Evolutionary conservation across 2,797 vertebrate species (phyloP).

Genomic region (Decapterus maruadsi): DNA sequence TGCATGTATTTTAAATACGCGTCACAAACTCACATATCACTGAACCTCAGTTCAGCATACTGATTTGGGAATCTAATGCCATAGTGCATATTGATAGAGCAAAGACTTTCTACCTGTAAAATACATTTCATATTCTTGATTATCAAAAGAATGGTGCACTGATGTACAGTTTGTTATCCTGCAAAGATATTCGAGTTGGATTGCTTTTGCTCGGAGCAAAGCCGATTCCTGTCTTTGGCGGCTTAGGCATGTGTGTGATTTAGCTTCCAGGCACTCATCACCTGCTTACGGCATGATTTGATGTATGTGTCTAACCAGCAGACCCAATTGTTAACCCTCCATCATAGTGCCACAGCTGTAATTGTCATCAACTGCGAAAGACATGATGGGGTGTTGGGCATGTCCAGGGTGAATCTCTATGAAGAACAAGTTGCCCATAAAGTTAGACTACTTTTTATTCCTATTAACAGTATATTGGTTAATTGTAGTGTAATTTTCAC

Average conservation of each 20-base stretch:
- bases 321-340: slow-evolving; percentile 24
- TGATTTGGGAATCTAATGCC: not conserved
- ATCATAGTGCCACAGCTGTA: slow-evolving; percentile 61
- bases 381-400: slow-evolving; percentile 34
- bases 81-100: not conserved
- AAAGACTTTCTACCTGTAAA: not conserved
- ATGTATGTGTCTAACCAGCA: slow-evolving; percentile 44
- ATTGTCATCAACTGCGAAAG: slow-evolving; percentile 55
- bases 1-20: slow-evolving; percentile 16
- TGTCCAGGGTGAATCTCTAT: slow-evolving; percentile 15
- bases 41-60: not conserved
- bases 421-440: slow-evolving; percentile 1
- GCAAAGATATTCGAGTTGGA: slow-evolving; percentile 8
- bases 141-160: not conserved
- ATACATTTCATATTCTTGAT: not conserved
- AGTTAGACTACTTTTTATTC: too few relatives aligned
- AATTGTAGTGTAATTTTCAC: too few relatives aligned
- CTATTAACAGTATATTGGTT: too few relatives aligned
- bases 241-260: slow-evolving; percentile 35
- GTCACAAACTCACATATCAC: slow-evolving; percentile 19
- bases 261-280: slow-evolving; percentile 50
- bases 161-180: slow-evolving; percentile 7
- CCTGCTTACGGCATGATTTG: slow-evolving; percentile 57
- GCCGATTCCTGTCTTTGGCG: slow-evolving; percentile 9
- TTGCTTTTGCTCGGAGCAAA: not conserved